phyloP scores from a whole-genome alignment of 92 coral and sea anemone species.

The Zoanthus solanderi region DNA sequence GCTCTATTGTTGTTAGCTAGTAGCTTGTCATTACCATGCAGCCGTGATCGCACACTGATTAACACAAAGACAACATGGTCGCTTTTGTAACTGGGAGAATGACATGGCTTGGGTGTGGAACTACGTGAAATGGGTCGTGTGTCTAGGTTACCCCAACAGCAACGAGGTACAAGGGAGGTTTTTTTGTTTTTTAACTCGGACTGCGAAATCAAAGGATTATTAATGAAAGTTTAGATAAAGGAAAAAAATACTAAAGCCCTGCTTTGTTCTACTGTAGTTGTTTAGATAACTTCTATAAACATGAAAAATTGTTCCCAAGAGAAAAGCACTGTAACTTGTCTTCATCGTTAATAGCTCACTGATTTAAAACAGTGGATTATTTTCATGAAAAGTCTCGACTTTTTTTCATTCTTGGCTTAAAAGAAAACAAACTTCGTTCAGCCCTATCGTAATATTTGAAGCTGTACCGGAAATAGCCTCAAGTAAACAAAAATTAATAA shows the following conservation, averaged over 20 bases:
- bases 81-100: background rate
- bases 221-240: too few relatives aligned
- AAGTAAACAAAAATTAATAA: background rate
- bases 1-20: constrained; percentile 7
- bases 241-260: background rate
- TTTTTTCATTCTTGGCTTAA: background rate
- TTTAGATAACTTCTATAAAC: background rate
- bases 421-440: constrained; percentile 15
- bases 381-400: background rate
- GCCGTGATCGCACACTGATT: constrained; percentile 30
- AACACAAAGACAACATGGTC: constrained; percentile 37
- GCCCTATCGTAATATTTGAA: background rate
- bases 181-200: background rate
- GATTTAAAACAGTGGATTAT: background rate
- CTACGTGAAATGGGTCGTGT: constrained; percentile 71
- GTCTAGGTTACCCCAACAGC: constrained; percentile 62
- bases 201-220: too few relatives aligned
- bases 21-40: background rate
- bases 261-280: background rate
- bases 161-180: constrained; percentile 51
- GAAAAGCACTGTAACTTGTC: background rate
- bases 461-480: constrained; percentile 12
- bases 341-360: background rate
- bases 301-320: background rate
- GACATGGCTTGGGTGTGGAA: constrained; percentile 67